Percentiles rank a stretch among this genome's conserved stretches.
These are phyloP conservation scores for Drosophila chauvacae DNA, from an alignment of 1,140 invertebrate genomes.

Conservation along the genomic window DNA sequence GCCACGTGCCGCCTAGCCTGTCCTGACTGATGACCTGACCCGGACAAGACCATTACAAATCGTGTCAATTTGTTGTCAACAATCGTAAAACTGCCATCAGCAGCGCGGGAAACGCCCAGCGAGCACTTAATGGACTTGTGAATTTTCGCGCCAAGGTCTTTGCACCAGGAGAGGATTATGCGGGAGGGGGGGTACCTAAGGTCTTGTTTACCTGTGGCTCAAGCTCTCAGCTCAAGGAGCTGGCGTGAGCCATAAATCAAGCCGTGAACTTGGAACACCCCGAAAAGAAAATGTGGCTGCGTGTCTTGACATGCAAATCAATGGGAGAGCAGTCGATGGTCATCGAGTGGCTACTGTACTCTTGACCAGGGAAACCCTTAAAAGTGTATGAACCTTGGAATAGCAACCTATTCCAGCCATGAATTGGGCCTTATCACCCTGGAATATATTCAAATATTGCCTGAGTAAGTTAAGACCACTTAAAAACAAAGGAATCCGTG, in stretches of 20 bases:
- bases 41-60: conserved; percentile 66
- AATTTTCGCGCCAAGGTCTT: conserved; percentile 70
- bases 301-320: conserved; percentile 67
- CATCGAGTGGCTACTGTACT: conserved; percentile 28
- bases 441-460: not conserved
- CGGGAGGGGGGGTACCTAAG: not conserved
- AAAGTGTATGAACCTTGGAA: conserved; percentile 8
- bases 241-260: conserved; percentile 73
- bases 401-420: too few species aligned
- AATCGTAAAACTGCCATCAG: conserved; percentile 77
- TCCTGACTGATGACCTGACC: conserved; percentile 51
- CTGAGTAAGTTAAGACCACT: not conserved
- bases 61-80: conserved; percentile 79
- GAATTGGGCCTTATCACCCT: not conserved
- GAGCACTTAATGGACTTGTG: conserved; percentile 65
- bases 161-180: conserved; percentile 4
- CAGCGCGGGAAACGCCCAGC: conserved; percentile 42
- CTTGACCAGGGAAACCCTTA: not conserved
- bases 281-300: conserved; percentile 46
- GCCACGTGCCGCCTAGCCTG: conserved; percentile 61
- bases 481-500: too few species aligned
- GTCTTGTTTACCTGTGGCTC: conserved; percentile 44
- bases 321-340: conserved; percentile 34
- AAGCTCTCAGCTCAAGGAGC: conserved; percentile 18
- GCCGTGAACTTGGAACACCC: conserved; percentile 73